Percentiles rank a stretch among this genome's conserved stretches.
Conservation (phyloP, 1,140 invertebrate genomes). For the Asbolus verrucosus region DNA sequence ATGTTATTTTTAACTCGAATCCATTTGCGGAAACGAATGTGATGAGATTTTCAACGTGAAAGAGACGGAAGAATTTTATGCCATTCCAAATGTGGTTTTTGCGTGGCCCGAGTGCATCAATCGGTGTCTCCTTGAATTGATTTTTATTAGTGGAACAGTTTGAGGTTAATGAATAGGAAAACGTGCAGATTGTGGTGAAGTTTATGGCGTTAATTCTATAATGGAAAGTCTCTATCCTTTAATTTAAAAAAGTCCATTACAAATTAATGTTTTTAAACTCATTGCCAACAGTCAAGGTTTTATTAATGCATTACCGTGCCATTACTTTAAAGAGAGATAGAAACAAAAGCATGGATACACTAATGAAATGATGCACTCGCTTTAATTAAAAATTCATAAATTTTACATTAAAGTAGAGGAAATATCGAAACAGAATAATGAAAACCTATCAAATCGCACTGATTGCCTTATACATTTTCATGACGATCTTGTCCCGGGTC, state of each 20-base stretch:
- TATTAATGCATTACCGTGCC: too few relatives aligned
- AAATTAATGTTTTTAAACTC: conserved; percentile 25
- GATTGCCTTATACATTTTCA: not conserved
- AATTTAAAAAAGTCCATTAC: conserved; percentile 34
- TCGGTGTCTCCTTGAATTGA: conserved; percentile 23
- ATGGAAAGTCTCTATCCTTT: conserved; percentile 31
- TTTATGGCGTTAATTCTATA: conserved; percentile 33
- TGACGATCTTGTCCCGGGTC: too few relatives aligned
- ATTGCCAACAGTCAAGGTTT: conserved; percentile 31
- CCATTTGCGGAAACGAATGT: too few relatives aligned
- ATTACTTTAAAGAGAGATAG: too few relatives aligned
- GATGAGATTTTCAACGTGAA: too few relatives aligned
- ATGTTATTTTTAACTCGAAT: too few relatives aligned
- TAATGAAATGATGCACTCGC: conserved; percentile 13
- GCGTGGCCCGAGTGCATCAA: conserved; percentile 7
- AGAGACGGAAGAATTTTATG: too few relatives aligned
- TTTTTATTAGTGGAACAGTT: conserved; percentile 10
- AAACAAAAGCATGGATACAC: too few relatives aligned
- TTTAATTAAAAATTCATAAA: conserved; percentile 28
- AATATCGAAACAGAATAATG: not conserved
- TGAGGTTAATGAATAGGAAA: conserved; percentile 35
- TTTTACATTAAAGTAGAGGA: conserved; percentile 3
- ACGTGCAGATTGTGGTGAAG: conserved; percentile 18
- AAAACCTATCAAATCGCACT: not conserved
- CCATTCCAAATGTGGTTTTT: not conserved